Evolutionary conservation across 2,888 invertebrate genomes (phyloP).

Genomic region (Boloria euphrosyne): DNA sequence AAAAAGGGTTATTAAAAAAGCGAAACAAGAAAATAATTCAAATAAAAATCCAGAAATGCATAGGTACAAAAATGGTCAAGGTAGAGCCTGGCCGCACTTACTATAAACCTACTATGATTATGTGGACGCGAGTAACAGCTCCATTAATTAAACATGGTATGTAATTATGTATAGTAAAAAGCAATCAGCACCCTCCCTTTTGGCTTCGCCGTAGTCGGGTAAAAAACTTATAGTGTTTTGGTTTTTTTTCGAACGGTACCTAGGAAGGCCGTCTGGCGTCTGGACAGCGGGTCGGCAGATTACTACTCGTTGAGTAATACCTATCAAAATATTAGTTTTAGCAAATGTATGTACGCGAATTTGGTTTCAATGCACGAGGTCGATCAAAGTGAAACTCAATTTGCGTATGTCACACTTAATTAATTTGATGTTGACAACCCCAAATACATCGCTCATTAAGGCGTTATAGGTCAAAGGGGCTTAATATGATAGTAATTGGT

Average conservation of each 20-base stretch:
- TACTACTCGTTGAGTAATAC: constrained; percentile 46
- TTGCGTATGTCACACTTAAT: constrained; percentile 2
- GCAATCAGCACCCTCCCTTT: not conserved
- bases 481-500: not conserved
- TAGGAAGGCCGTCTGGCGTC: constrained; percentile 53
- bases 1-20: no score
- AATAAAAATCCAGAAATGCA: no score
- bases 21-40: no score
- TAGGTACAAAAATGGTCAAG: no score
- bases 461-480: not conserved
- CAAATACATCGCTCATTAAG: not conserved
- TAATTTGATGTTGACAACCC: not conserved
- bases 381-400: constrained; percentile 25
- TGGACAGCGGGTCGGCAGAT: constrained; percentile 67
- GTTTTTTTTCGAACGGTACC: constrained; percentile 27
- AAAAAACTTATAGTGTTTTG: constrained; percentile 7
- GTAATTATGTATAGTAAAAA: not conserved
- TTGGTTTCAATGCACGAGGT: constrained; percentile 27
- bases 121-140: no score
- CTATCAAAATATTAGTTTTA: constrained; percentile 43
- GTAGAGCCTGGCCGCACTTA: no score
- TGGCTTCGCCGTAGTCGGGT: no score
- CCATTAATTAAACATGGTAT: not conserved
- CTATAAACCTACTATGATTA: no score
- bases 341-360: constrained; percentile 25